Conservation (phyloP, 2,113 vertebrate genomes). For the Furnarius figulus region DNA sequence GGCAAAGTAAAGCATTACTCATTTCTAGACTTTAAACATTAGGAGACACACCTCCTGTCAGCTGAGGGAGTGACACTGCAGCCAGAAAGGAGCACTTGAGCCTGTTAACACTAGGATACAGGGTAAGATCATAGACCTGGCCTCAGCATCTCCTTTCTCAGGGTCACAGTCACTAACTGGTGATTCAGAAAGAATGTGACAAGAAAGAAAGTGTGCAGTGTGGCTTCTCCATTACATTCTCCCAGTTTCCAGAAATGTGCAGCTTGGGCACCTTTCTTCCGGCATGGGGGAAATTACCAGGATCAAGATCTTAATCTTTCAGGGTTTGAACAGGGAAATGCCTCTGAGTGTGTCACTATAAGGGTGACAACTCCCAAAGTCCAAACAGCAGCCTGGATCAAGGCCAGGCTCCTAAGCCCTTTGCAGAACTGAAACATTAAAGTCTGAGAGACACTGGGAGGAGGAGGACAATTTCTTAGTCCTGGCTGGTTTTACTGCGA, state of each 20-base stretch:
- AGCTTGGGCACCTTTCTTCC: not conserved
- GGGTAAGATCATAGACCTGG: not conserved
- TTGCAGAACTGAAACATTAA: not conserved
- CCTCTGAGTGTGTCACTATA: accelerated
- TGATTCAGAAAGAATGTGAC: not conserved
- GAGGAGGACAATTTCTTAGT: not conserved
- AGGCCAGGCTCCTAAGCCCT: not conserved
- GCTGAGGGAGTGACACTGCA: not conserved
- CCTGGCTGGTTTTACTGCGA: not conserved
- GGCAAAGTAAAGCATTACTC: not conserved
- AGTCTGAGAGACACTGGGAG: not conserved
- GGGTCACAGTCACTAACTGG: not conserved
- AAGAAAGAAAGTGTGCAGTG: not conserved
- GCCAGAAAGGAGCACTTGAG: not conserved
- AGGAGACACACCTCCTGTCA: not conserved
- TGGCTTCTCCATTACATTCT: not conserved
- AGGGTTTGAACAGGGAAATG: not conserved
- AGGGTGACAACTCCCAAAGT: not conserved
- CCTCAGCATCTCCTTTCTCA: not conserved
- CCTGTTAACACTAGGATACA: not conserved
- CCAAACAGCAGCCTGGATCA: not conserved
- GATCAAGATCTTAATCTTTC: not conserved
- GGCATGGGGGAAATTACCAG: not conserved
- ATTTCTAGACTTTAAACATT: not conserved
- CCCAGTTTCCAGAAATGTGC: not conserved